Conservation (phyloP, 2,113 vertebrate genomes). For the Sapayoa aenigma region DNA sequence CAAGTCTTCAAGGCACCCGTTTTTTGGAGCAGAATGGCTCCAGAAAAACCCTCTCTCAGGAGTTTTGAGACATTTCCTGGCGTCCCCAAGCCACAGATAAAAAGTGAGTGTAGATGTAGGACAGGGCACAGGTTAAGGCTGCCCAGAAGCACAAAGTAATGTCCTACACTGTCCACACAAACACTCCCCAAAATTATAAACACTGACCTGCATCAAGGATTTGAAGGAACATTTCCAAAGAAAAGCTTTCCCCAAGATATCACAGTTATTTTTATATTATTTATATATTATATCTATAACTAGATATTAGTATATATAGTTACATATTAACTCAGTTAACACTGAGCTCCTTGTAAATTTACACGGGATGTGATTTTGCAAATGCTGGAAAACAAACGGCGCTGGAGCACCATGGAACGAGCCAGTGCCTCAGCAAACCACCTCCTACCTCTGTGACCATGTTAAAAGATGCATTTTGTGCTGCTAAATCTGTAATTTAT, state of each 20-base stretch:
- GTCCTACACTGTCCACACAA: neutral
- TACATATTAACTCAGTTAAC: neutral
- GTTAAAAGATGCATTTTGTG: neutral
- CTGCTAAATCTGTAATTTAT: neutral
- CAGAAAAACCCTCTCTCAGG: neutral
- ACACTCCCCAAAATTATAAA: neutral
- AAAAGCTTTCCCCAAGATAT: neutral
- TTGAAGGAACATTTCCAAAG: neutral
- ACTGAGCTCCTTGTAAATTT: neutral
- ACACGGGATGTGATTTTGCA: neutral
- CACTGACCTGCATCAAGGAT: neutral
- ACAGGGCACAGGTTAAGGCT: neutral
- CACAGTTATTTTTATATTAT: too few species aligned
- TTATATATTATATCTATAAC: too few species aligned
- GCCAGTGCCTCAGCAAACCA: neutral
- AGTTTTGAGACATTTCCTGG: neutral
- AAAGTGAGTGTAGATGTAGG: neutral
- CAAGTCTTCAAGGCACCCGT: neutral
- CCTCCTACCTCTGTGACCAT: neutral
- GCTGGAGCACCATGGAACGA: neutral
- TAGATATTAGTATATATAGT: too few species aligned
- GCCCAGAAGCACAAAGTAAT: neutral
- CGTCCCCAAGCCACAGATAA: neutral
- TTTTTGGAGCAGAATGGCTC: neutral
- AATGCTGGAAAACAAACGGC: neutral